phyloP scores from a whole-genome alignment of 2,113 vertebrate genomes.

The Caracal caracal region DNA sequence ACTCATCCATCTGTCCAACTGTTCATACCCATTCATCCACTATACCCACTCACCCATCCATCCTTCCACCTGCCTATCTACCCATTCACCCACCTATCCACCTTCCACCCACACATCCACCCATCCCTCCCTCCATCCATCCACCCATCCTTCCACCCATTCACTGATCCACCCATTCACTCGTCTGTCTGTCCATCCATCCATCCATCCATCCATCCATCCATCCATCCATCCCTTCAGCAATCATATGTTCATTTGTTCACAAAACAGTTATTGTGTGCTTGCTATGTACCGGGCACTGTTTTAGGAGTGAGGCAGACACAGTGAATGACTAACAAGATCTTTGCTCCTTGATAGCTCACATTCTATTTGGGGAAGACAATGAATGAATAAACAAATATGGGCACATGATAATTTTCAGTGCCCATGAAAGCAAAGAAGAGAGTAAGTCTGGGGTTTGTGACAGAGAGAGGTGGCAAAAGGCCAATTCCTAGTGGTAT shows the following conservation, averaged over 20 bases:
- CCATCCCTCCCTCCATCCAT: not conserved
- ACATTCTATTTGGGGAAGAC: not conserved
- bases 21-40: not conserved
- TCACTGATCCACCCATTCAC: not conserved
- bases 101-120: not conserved
- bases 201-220: accelerated
- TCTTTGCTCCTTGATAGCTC: not conserved
- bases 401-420: not conserved
- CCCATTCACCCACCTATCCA: accelerated
- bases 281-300: not conserved
- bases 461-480: not conserved
- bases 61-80: not conserved
- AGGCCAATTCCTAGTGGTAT: not conserved
- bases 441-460: not conserved
- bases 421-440: not conserved
- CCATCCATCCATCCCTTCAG: not conserved
- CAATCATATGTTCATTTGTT: not conserved
- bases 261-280: no score
- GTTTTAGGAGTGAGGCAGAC: not conserved
- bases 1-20: not conserved
- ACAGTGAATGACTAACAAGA: not conserved
- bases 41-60: not conserved
- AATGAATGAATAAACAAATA: not conserved
- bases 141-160: accelerated
- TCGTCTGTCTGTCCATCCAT: not conserved